Evolutionary conservation across 1,140 invertebrate species (phyloP), one percentile per base, ranked within the genome.

Genomic region (Nymphalis io): DNA sequence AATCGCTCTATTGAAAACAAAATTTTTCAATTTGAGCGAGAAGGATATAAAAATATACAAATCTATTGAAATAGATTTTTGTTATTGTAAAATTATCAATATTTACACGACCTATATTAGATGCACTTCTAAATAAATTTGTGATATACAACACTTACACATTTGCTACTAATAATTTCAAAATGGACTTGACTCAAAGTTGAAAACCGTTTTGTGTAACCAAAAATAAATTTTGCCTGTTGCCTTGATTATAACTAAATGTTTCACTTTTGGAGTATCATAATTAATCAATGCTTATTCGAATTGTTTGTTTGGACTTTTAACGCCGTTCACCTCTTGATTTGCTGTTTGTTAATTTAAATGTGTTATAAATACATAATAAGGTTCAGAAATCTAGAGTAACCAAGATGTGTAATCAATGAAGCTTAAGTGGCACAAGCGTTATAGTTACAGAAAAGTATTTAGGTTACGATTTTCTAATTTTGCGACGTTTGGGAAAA

Each of bases 251-350:
- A 46, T 46, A 0, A 51, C 46, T 51, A 51, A 51, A 51, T 51
- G 16, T 20, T 20, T n/a, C 4, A 15, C 1, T 12, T 5, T 21
- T 51, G 11, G 12, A 55, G 13, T 10, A n/a, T 55, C 10, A 18
- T 15, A 40, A 38, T 18, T 10, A 59, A 18, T 6, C 64, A 66
- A 59, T 23, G 64, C 55, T 66, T 66, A 55, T 44, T 66, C 11
- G 55, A 46, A 10, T 48, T 33, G 27, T 33, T 59, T 59, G 13
- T 66, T 44, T 44, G n/a, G n/a, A n/a, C n/a, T n/a, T n/a, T 55
- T 65, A 65, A 65, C 63, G 33, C 42, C 46, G 16, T 66, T 66
- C 23, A 15, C 12, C 15, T 39, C 42, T 66, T 65, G 62, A 15
- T 57, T 63, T 63, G 51, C 21, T 3, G 20, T 59, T 59, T 40